A percentile compares a stretch with the other conserved stretches of the same genome.
Evolutionary conservation across 2,113 vertebrate genomes (phyloP).

Genomic region (Vimba vimba): DNA sequence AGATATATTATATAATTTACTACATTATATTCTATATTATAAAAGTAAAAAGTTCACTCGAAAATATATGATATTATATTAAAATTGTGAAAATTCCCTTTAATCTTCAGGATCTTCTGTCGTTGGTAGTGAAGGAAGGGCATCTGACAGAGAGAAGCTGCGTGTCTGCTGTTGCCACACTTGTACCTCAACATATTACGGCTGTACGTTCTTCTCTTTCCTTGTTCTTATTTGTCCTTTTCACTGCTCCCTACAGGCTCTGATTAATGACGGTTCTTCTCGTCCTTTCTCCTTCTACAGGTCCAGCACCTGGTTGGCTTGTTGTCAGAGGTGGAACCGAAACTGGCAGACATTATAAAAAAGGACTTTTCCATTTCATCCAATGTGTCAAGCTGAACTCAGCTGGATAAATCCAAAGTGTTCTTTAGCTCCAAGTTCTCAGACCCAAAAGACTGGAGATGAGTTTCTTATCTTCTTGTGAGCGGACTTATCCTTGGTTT

Average conservation of each 20-base stretch:
- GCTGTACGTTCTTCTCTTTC: slow-evolving; percentile 77
- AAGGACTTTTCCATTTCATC: slow-evolving; percentile 77
- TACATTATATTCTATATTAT: neutral
- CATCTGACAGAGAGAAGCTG: slow-evolving; percentile 83
- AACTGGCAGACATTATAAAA: slow-evolving; percentile 79
- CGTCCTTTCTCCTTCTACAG: slow-evolving; percentile 66
- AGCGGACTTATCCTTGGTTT: neutral
- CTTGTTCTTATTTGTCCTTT: neutral
- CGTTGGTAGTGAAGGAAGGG: slow-evolving; percentile 80
- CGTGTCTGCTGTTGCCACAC: slow-evolving; percentile 77
- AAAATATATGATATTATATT: neutral
- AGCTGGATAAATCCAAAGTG: neutral
- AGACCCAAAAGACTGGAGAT: neutral
- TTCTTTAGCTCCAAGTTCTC: neutral
- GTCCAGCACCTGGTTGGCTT: slow-evolving; percentile 82
- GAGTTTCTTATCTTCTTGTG: neutral
- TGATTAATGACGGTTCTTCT: neutral
- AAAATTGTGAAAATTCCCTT: neutral
- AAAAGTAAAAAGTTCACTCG: neutral
- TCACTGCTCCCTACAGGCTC: neutral
- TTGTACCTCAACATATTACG: slow-evolving; percentile 79
- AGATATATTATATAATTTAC: neutral
- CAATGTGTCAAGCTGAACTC: neutral
- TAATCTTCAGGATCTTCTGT: slow-evolving; percentile 79
- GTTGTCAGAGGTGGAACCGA: slow-evolving; percentile 81